Evolutionary conservation across 2,113 vertebrate species (phyloP), one percentile per base, ranked within the genome.

Genomic region (Cyanoramphus novaezelandiae): DNA sequence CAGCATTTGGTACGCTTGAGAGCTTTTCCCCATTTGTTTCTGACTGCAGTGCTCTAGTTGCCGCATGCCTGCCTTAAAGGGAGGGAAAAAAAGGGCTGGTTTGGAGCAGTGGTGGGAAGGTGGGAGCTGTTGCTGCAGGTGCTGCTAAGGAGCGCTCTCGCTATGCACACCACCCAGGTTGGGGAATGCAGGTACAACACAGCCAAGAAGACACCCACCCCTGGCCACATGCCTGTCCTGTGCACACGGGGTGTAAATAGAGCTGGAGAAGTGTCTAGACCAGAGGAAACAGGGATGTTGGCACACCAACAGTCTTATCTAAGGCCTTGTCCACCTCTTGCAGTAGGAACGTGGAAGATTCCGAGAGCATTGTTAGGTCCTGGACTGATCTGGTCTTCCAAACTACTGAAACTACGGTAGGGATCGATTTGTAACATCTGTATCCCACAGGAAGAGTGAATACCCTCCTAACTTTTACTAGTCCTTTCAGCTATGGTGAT

Each of bases 161-260:
- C 39, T 17, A 7, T 62, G 55, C 28, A 10, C 41, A 62, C 6
- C 11, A 5, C 9, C 23, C 5, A 23, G n/a, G n/a, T 4, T 0
- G 0, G 57, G 20, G 60, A 35, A 46, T 55, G 46, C 18, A 15
- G n/a, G n/a, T 75, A 43, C 31, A 37, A 46, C 41, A 24, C 25
- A 43, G 49, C 9, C 13, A 28, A 13, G 2, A 19, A 25, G 57
- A 23, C 13, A 5, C 4, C 46, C 44, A 5, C 1, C 29, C 25
- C 52, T 18, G 28, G 50, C 17, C 53, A 18, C 4, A 1, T 49
- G 5, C 41, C 65, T 37, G 43, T 46, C 17, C 47, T 31, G 29
- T 15, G 47, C 44, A 7, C 0, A 0, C 1, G 9, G 31, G 21
- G 19, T 7, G 3, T 33, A 37, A 47, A 24, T 6, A 7, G 37